Base-by-base conservation (phyloP, 2,113 vertebrate species). In the Oceanites oceanicus region DNA sequence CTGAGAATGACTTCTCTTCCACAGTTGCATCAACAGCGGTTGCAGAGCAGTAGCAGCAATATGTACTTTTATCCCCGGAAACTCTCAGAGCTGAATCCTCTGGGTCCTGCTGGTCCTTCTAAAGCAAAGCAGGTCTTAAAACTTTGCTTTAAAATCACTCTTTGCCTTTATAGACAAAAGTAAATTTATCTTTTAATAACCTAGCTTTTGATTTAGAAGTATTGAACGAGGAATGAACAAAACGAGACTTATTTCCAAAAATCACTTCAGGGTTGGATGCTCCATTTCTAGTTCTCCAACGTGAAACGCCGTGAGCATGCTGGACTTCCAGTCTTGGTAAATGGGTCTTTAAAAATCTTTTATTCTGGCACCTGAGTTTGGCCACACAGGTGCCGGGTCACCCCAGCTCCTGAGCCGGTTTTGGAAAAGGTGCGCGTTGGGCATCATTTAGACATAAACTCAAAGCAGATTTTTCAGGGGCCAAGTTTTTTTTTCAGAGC, bases 241-340 rank as follows among this genome's bases (percentile, higher is more conserved):
- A 42, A 5, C 13, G 23, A 7, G n/a, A 16, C 4, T 9, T 3
- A 10, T 18, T 22, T 29, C 71, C 55, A 11, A 16, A 67, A 34
- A 6, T 2, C 29, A 3, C 25, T 79, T 13, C 2, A 23, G 40
- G 12, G 27, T 6, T 23, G 72, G 45, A 4, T 30, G 66, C 32
- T 29, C 13, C 47, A 0, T 25, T 61, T 40, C 56, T 8, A 8
- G 29, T 11, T 27, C 25, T 10, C 13, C 40, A 2, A 23, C 1
- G 1, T 0, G 52, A n/a, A 42, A 15, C 20, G 8, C 25, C 18
- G 15, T 2, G 47, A 15, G 30, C 26, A 3, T 22, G 34, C 21
- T 3, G 30, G 30, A 7, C 25, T 18, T 1, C 32, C 36, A 21
- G 2, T 0, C 47, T 19, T 3, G 34, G 61, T 3, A 16, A 7